Evolutionary conservation across 2,888 invertebrate species (phyloP).

Genomic region (Nymphalis polychloros): DNA sequence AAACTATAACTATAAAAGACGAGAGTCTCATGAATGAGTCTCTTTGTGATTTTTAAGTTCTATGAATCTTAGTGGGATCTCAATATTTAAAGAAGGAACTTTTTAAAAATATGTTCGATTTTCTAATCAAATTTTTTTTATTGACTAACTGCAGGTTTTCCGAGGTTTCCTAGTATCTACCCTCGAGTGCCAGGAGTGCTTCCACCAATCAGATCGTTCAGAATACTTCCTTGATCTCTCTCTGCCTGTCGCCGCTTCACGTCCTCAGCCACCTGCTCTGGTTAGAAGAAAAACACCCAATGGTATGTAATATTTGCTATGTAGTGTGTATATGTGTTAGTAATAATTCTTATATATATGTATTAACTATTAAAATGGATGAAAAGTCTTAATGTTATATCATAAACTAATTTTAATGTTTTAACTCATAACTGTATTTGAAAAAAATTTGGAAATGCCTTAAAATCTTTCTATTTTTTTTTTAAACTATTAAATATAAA

Average conservation of each 20-base stretch:
- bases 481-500: too few relatives aligned
- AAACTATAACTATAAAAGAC: too few relatives aligned
- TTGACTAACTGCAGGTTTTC: conserved; percentile 84
- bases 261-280: conserved; percentile 86
- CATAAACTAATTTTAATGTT: neutral
- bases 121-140: neutral
- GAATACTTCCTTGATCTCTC: conserved; percentile 98
- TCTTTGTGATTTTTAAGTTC: too few relatives aligned
- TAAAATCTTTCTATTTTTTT: neutral
- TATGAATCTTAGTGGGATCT: too few relatives aligned
- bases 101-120: neutral
- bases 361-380: neutral
- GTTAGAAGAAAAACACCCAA: conserved; percentile 78
- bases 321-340: too few relatives aligned
- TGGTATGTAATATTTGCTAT: conserved; percentile 49
- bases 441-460: too few relatives aligned
- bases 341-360: neutral
- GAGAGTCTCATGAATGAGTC: too few relatives aligned
- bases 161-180: conserved; percentile 95
- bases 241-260: conserved; percentile 90
- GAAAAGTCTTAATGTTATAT: too few relatives aligned
- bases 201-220: conserved; percentile 91
- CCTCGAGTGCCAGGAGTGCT: conserved; percentile 93
- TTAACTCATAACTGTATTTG: neutral
- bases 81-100: too few relatives aligned